These are phyloP conservation scores for Lacerta agilis DNA, from an alignment of 2,797 vertebrate species.

Conservation along the genomic window DNA sequence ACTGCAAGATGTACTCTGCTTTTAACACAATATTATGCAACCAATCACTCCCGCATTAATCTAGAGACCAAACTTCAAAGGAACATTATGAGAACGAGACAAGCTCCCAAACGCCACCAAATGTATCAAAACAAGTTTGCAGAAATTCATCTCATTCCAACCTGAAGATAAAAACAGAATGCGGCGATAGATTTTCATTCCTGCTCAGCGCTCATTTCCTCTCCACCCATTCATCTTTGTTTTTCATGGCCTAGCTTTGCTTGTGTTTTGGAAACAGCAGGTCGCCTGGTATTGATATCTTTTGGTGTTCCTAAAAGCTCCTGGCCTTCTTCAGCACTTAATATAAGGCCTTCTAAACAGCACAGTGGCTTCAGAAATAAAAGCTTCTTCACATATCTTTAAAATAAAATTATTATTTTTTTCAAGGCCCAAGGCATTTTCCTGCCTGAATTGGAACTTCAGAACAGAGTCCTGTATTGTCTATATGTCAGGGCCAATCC, in stretches of 20 bases:
- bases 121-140: background rate
- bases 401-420: background rate
- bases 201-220: background rate
- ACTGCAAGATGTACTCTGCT: constrained; percentile 5
- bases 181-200: rapidly evolving
- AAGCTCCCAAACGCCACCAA: background rate
- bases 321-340: background rate
- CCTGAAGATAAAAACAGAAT: background rate
- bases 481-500: rapidly evolving
- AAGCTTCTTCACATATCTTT: background rate
- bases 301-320: constrained; percentile 1
- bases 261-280: background rate
- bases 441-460: background rate
- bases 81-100: background rate
- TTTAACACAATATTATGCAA: constrained; percentile 25
- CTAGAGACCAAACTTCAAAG: constrained; percentile 25
- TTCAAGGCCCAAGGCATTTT: background rate
- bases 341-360: background rate
- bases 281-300: background rate
- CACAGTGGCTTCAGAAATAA: constrained; percentile 27
- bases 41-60: background rate
- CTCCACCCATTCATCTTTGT: background rate
- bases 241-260: background rate
- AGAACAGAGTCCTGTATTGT: background rate
- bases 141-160: constrained; percentile 5